Base-by-base conservation (phyloP, 2,888 invertebrate genomes). In the Ophion ellenae region DNA sequence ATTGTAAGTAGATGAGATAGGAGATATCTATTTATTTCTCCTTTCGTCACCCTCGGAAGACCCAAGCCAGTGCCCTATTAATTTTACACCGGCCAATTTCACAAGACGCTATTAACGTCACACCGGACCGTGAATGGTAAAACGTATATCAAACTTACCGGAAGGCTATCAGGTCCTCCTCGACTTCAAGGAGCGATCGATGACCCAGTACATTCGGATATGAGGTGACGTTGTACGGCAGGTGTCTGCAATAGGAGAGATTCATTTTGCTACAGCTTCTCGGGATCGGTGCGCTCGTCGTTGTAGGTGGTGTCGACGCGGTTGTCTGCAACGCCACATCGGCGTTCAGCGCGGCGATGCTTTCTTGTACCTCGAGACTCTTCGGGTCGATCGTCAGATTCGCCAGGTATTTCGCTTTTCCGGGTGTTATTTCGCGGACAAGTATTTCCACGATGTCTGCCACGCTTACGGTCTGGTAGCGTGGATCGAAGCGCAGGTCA, bases 201-300 rank as follows among this genome's bases (percentile, higher is more conserved):
- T 97, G 97, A 0, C 97, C 97, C 80, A 97, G 95, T 17, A 97
- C 94, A 93, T 98, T 98, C 0, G 98, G 98, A 93, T 97, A 98
- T 0, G 97, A 96, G 0, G 98, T 98, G 11, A 95, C 93, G 92
- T 98, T 98, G 94, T 97, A 97, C 0, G 96, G 96, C 86, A 97
- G 94, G 83, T 96, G 95, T 53, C 96, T 95, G 92, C 98, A 98
- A 89, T 97, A 96, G 10, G 95, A 94, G 73, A 97, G 93, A 79
- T 96, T 95, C n/a, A 97, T 90, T 0, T 96, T 95, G 40, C 96
- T 95, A 92, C 98, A 98, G 90, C 95, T 96, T 88, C 97, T 95
- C 0, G 96, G 96, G 0, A 95, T 96, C 6, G 96, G 92, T 3
- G 96, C 95, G n/a, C 95, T 95, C 67, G 96, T 95, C 0, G 95